Conservation (phyloP, 1,140 invertebrate genomes). For the Choristoneura fumiferana region DNA sequence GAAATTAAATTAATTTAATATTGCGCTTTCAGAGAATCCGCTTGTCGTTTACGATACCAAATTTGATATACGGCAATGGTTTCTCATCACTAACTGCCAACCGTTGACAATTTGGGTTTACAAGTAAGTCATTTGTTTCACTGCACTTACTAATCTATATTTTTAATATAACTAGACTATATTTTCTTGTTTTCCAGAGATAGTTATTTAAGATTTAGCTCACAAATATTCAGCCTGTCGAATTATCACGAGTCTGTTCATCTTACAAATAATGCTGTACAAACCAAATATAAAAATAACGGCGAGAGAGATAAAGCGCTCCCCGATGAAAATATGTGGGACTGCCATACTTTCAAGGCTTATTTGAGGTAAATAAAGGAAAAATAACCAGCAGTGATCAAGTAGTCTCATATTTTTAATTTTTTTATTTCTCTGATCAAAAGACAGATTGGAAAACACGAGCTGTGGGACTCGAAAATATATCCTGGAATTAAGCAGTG, state of each 20-base stretch:
- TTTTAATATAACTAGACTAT: no score
- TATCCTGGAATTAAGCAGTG: slow-evolving; percentile 95
- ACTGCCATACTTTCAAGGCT: slow-evolving; percentile 87
- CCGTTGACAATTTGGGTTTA: slow-evolving; percentile 97
- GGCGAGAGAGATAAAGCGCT: slow-evolving; percentile 85
- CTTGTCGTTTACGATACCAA: slow-evolving; percentile 94
- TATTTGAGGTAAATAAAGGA: slow-evolving; percentile 80
- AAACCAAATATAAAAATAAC: slow-evolving; percentile 93
- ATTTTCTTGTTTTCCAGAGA: slow-evolving; percentile 79
- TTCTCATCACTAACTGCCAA: slow-evolving; percentile 93
- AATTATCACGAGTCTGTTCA: slow-evolving; percentile 96
- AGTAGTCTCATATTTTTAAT: no score
- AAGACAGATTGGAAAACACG: slow-evolving; percentile 84
- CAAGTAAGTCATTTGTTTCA: slow-evolving; percentile 79
- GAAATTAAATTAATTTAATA: slow-evolving; percentile 10
- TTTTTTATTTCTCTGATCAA: slow-evolving; percentile 36
- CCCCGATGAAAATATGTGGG: slow-evolving; percentile 93
- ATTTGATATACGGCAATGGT: slow-evolving; percentile 96
- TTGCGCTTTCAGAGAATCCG: slow-evolving; percentile 85
- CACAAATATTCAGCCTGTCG: slow-evolving; percentile 92
- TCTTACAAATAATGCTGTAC: slow-evolving; percentile 95
- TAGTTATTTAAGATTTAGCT: slow-evolving; percentile 95
- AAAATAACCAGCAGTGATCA: slow-evolving; percentile 14
- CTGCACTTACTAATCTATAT: no score
- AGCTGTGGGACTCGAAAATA: slow-evolving; percentile 89